Evolutionary conservation across 2,113 vertebrate genomes (phyloP), one percentile per base, ranked within the genome.

Genomic region (Pelmatolapia mariae): DNA sequence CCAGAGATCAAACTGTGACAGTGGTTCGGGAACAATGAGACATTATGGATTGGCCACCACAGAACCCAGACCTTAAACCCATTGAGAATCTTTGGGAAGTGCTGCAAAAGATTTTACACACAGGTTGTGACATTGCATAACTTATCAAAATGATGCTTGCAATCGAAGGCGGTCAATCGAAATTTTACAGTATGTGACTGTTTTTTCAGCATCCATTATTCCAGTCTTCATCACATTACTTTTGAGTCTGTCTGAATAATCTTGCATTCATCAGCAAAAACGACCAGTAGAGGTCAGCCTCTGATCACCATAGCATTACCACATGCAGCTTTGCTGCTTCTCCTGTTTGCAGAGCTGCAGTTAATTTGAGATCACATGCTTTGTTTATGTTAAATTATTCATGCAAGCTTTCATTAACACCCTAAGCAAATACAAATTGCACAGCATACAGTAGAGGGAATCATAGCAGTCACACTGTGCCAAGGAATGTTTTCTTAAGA

Each of bases 221-320:
- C 43, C 45, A 50, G 10, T 78, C 4, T 78, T 52, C 16, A 50
- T 50, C 45, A 52, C 73, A n/a, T 33, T 52, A n/a, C 26, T n/a
- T 50, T 59, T 40, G 36, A 31, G 24, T 8, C 5, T 10, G 10
- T 61, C 18, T 53, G 38, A 26, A 8, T 22, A 29, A 5, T 11
- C 7, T 13, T 78, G 26, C n/a, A 3, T 68, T 45, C 26, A 56
- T 22, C 38, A 59, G 22, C 68, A 71, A 29, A 82, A 16, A 2
- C 7, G 19, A 84, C 95, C 95, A 95, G 86, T 43, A 95, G 95
- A 94, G 94, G 96, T 89, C 96, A 95, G 95, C 90, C 91, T 90
- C 83, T 26, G 80, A 93, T 91, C 91, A 88, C 15, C 81, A 85
- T 57, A 89, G 40, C 15, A 12, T 26, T 3, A 7, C 29, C 59